These are phyloP conservation scores for Sclerodermus sp. DNA, from an alignment of 2,888 invertebrate species.

Conservation along the genomic window DNA sequence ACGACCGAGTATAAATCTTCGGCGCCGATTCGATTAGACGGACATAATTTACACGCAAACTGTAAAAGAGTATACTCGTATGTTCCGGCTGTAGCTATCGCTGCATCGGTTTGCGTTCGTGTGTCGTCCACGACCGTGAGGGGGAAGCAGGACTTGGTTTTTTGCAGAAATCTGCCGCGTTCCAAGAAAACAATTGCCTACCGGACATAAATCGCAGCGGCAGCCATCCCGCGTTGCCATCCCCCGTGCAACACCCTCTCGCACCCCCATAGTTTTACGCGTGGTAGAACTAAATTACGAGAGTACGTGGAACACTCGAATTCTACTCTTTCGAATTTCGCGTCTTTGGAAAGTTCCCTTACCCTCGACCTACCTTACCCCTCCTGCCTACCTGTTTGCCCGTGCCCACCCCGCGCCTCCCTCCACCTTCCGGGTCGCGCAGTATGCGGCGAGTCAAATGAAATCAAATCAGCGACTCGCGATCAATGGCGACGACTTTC, in stretches of 20 bases:
- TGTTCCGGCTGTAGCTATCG: not conserved
- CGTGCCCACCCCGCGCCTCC: no score
- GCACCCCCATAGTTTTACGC: not conserved
- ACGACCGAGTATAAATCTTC: conserved; percentile 50
- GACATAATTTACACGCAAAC: conserved; percentile 42
- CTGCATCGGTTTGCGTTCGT: not conserved
- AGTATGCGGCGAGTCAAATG: not conserved
- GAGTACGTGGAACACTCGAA: not conserved
- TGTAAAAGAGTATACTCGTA: not conserved
- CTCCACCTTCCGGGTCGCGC: no score
- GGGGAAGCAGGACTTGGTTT: conserved; percentile 7
- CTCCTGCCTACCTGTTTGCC: no score
- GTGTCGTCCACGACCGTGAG: not conserved
- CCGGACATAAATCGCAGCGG: conserved; percentile 36
- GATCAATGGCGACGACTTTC: no score
- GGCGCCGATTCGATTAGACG: conserved; percentile 50
- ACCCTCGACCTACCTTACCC: no score
- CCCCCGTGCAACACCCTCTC: not conserved
- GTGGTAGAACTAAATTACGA: not conserved
- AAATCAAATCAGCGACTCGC: not conserved
- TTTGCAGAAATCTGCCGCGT: conserved; percentile 26
- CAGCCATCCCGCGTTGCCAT: not conserved
- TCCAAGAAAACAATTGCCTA: conserved; percentile 45
- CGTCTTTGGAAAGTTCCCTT: no score
- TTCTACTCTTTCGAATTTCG: no score